These are phyloP conservation scores for Imbricaverruca yamaguchii DNA, from an alignment of 2,888 invertebrate species.

Conservation along the genomic window DNA sequence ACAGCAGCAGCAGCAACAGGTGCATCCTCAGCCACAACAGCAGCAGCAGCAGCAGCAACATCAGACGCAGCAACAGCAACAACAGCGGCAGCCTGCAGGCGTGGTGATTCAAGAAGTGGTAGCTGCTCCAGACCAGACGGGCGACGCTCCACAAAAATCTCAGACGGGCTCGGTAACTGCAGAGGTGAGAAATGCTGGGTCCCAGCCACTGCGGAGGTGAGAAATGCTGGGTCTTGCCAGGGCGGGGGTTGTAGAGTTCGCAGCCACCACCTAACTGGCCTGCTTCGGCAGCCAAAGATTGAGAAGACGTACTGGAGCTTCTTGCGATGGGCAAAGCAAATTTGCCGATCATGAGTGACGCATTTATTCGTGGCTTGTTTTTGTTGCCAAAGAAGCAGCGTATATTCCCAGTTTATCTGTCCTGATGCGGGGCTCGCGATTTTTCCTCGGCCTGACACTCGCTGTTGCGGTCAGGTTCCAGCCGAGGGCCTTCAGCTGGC, in stretches of 20 bases:
- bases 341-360: no score
- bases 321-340: no score
- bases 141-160: constrained; percentile 24
- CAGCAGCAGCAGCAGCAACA: constrained; percentile 34
- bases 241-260: no score
- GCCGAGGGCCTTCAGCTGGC: constrained; percentile 26
- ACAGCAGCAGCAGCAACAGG: constrained; percentile 25
- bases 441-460: no score
- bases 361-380: no score
- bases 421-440: no score
- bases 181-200: not conserved
- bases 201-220: constrained; percentile 24
- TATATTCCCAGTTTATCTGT: no score
- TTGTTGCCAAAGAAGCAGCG: no score
- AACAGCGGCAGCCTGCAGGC: constrained; percentile 25
- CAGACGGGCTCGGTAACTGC: constrained; percentile 23
- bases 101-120: constrained; percentile 27
- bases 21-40: constrained; percentile 26
- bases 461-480: constrained; percentile 34
- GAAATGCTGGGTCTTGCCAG: constrained; percentile 6
- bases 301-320: no score
- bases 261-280: no score
- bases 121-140: constrained; percentile 22
- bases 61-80: constrained; percentile 25
- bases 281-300: no score